phyloP scores from a whole-genome alignment of 2,888 invertebrate species.

The Papilio gigon region DNA sequence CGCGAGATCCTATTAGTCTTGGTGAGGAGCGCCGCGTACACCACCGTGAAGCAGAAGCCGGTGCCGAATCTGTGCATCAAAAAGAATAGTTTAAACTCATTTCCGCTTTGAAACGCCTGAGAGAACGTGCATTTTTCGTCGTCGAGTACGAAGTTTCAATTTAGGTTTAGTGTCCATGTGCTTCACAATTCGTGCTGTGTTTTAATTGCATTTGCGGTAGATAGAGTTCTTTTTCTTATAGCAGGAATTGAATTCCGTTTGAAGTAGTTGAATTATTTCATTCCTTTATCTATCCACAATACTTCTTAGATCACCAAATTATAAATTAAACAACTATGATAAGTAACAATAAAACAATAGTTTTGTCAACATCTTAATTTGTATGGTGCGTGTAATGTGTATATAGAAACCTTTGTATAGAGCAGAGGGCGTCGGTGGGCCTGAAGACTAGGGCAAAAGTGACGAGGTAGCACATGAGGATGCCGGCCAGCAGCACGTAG shows the following conservation, averaged over 20 bases:
- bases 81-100: background rate
- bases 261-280: background rate
- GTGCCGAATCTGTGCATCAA: slow-evolving; percentile 86
- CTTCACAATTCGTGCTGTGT: background rate
- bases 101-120: background rate
- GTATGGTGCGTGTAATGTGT: no score
- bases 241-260: background rate
- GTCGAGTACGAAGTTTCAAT: background rate
- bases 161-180: background rate
- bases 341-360: no score
- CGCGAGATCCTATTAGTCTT: slow-evolving; percentile 98
- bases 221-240: background rate
- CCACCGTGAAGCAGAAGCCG: slow-evolving; percentile 97
- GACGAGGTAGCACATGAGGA: slow-evolving; percentile 94
- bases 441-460: slow-evolving; percentile 95
- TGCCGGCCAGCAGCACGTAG: slow-evolving; percentile 94
- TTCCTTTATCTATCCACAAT: background rate
- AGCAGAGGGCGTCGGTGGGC: slow-evolving; percentile 93
- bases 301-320: background rate
- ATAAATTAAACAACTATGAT: no score
- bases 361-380: no score
- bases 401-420: slow-evolving; percentile 90
- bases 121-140: background rate
- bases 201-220: background rate
- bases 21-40: slow-evolving; percentile 97